phyloP scores from a whole-genome alignment of 2,113 vertebrate genomes.

The Phalacrocorax brasilianus region DNA sequence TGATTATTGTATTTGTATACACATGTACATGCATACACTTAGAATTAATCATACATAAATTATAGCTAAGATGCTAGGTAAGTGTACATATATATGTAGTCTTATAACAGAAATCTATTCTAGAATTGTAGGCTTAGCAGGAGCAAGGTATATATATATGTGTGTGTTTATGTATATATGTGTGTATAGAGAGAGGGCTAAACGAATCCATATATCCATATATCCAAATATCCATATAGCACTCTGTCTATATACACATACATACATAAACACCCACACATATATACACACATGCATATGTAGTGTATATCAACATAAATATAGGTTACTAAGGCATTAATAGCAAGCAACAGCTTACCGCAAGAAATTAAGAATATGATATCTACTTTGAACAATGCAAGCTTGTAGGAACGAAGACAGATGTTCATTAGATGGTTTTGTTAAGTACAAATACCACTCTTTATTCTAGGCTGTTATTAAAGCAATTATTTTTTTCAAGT shows the following conservation, averaged over 20 bases:
- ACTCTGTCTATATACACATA: background rate
- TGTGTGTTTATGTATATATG: background rate
- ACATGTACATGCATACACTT: rapidly evolving
- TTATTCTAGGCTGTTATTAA: slow-evolving; percentile 17
- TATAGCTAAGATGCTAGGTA: background rate
- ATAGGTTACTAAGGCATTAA: background rate
- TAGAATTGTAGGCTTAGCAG: background rate
- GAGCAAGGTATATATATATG: background rate
- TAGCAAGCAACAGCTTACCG: background rate
- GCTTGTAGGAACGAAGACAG: background rate
- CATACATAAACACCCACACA: background rate
- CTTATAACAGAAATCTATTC: background rate
- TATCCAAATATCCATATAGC: background rate
- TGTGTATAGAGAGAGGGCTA: no score
- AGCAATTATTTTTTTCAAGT: slow-evolving; percentile 9
- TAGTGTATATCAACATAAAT: background rate
- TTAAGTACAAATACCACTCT: background rate
- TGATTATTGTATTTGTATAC: background rate
- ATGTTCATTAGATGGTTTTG: slow-evolving; percentile 15
- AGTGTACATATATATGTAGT: no score
- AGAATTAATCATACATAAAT: background rate
- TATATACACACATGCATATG: background rate
- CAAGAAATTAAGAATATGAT: background rate
- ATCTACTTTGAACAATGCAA: background rate
- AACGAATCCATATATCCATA: background rate